phyloP scores from a whole-genome alignment of 2,797 vertebrate species.

The Peromyscus aztecus region DNA sequence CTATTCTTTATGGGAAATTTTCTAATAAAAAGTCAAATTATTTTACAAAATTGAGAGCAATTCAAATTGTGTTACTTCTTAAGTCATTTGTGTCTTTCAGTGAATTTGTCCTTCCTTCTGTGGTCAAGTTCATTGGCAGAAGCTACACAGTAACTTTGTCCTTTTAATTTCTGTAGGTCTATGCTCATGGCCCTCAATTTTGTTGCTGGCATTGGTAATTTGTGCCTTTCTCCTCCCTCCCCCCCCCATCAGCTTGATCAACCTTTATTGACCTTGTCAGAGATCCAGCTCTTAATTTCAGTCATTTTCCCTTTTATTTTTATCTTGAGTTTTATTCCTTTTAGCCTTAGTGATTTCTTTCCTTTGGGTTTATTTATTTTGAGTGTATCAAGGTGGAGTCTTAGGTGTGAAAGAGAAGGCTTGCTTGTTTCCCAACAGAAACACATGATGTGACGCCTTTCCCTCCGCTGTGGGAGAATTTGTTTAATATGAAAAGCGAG shows the following conservation, averaged over 20 bases:
- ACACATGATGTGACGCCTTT: neutral
- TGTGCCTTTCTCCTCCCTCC: neutral
- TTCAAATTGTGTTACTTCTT: conserved; percentile 48
- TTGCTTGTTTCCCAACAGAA: conserved; percentile 38
- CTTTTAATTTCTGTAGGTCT: neutral
- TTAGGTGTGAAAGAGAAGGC: conserved; percentile 11
- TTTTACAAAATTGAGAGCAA: neutral
- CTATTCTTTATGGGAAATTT: neutral
- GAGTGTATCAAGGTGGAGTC: neutral
- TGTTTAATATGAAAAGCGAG: neutral
- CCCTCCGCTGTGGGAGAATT: neutral
- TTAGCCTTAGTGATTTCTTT: neutral
- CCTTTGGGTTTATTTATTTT: conserved; percentile 20
- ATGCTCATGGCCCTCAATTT: neutral
- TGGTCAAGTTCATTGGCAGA: neutral
- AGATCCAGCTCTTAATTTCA: neutral
- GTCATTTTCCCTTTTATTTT: conserved; percentile 20
- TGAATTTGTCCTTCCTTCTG: neutral
- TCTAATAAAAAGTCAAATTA: neutral
- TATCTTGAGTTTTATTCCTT: conserved; percentile 9
- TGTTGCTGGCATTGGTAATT: neutral
- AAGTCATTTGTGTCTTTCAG: conserved; percentile 18
- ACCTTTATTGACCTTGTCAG: conserved; percentile 44
- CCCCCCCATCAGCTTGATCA: neutral
- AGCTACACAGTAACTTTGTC: neutral